These are phyloP conservation scores for Diadumene lineata DNA, from an alignment of 92 coral and sea anemone species.

Conservation along the genomic window DNA sequence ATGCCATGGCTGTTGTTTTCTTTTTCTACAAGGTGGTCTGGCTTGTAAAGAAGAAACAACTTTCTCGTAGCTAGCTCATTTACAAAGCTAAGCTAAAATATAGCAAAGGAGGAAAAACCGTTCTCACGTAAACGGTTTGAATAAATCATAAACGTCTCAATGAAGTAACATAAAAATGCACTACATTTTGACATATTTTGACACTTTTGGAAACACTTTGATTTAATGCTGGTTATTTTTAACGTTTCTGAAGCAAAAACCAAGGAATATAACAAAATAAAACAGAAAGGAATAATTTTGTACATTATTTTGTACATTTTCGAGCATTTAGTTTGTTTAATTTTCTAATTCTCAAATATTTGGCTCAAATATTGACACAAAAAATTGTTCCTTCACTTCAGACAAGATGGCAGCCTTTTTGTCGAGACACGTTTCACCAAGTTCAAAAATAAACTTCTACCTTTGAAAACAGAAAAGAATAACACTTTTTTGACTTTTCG, in stretches of 20 bases:
- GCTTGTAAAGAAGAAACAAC: no score
- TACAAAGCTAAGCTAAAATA: no score
- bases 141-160: no score
- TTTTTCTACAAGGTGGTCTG: conserved; percentile 7
- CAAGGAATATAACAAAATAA: background rate
- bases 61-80: no score
- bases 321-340: conserved; percentile 5
- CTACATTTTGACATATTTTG: no score
- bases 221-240: no score
- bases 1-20: background rate
- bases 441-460: no score
- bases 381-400: background rate
- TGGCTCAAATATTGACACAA: conserved; percentile 5
- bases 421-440: no score
- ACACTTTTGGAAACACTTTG: no score
- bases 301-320: background rate
- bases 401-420: background rate
- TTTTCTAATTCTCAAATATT: background rate
- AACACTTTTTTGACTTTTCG: background rate
- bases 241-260: background rate
- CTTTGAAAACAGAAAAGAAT: background rate
- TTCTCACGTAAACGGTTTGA: no score
- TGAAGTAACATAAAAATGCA: no score
- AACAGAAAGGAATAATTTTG: background rate
- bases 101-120: no score